phyloP scores from a whole-genome alignment of 2,888 invertebrate species.

The Acrocyrtus sp. region DNA sequence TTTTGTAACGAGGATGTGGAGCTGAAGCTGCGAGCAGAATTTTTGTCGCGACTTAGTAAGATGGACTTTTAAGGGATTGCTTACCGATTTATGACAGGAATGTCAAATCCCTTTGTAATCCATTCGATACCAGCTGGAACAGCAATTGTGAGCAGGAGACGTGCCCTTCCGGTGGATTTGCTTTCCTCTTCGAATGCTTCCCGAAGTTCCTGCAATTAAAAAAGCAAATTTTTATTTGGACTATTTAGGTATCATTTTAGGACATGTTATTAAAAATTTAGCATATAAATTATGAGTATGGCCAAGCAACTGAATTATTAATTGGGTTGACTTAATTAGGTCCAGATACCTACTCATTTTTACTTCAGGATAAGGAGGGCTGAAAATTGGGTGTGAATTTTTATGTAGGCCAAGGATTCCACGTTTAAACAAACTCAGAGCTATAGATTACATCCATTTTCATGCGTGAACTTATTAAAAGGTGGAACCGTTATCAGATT shows the following conservation, averaged over 20 bases:
- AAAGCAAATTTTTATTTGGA: too few relatives aligned
- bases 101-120: constrained; percentile 92
- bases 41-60: neutral
- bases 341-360: too few relatives aligned
- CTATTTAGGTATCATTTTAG: too few relatives aligned
- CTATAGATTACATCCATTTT: neutral
- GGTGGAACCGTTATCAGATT: too few relatives aligned
- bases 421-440: constrained; percentile 25
- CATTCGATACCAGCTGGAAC: constrained; percentile 94
- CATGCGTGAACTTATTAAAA: neutral
- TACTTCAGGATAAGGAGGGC: constrained; percentile 12
- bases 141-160: constrained; percentile 89
- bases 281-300: too few relatives aligned
- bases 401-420: constrained; percentile 43
- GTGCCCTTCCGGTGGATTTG: constrained; percentile 81
- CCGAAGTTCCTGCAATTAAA: constrained; percentile 75
- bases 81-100: constrained; percentile 84
- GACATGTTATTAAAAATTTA: too few relatives aligned
- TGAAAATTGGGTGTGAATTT: constrained; percentile 34
- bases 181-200: constrained; percentile 90
- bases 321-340: too few relatives aligned
- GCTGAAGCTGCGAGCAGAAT: neutral
- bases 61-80: too few relatives aligned
- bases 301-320: too few relatives aligned
- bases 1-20: neutral